Percentiles rank a stretch among this genome's conserved stretches.
phyloP scores from a whole-genome alignment of 2,888 invertebrate genomes.

The Drosophila suboccidentalis region DNA sequence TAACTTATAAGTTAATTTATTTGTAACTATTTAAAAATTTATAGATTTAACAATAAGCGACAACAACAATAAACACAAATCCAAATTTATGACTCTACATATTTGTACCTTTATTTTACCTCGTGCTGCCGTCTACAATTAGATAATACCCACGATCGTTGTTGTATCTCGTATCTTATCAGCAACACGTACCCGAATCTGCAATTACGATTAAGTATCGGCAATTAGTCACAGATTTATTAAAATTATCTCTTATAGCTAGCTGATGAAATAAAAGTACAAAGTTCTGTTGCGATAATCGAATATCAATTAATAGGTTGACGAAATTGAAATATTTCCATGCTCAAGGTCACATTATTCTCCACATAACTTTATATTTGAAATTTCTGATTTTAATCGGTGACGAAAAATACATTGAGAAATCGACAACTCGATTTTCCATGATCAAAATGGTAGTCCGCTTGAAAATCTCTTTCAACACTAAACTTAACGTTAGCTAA shows the following conservation, averaged over 20 bases:
- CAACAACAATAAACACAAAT: conserved; percentile 21
- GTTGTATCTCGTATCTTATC: conserved; percentile 11
- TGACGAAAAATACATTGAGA: too few relatives aligned
- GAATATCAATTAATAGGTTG: not conserved
- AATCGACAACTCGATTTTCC: too few relatives aligned
- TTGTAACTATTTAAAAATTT: conserved; percentile 50
- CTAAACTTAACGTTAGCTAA: too few relatives aligned
- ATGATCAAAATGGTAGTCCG: too few relatives aligned
- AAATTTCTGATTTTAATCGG: too few relatives aligned
- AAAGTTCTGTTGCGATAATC: not conserved
- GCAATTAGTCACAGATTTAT: conserved; percentile 20
- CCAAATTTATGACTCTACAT: conserved; percentile 2
- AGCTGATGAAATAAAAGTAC: not conserved
- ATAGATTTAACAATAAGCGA: conserved; percentile 33
- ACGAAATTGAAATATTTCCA: not conserved
- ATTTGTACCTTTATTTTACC: not conserved
- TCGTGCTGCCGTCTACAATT: not conserved
- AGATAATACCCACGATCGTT: not conserved
- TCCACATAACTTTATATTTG: not conserved
- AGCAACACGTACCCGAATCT: not conserved
- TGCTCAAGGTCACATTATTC: too few relatives aligned
- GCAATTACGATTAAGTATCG: not conserved
- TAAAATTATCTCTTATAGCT: not conserved
- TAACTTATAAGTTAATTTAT: conserved; percentile 68
- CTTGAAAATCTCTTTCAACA: too few relatives aligned